Evolutionary conservation across 2,113 vertebrate species (phyloP).

Genomic region (Gadus chalcogrammus): DNA sequence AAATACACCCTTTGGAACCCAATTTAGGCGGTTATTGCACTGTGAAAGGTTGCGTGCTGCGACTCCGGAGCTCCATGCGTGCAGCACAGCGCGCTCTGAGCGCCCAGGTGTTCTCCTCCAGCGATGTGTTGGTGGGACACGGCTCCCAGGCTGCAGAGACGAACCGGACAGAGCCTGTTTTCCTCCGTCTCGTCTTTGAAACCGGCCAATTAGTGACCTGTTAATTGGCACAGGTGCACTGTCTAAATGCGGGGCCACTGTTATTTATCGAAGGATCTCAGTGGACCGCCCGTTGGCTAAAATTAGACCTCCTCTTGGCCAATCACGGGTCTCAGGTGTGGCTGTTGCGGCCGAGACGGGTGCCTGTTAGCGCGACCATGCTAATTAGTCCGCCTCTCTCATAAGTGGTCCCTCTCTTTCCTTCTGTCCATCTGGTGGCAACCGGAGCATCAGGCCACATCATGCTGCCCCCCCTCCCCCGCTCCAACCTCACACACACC

Average conservation of each 20-base stretch:
- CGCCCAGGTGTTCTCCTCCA: no score
- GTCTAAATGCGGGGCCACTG: slow-evolving; percentile 60
- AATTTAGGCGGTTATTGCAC: no score
- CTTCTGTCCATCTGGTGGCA: slow-evolving; percentile 19
- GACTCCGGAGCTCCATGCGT: no score
- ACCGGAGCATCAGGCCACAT: background rate
- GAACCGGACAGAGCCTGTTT: no score
- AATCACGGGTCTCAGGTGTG: slow-evolving; percentile 90
- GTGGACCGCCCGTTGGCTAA: slow-evolving; percentile 81
- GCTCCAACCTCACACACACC: background rate
- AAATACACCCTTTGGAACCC: slow-evolving; percentile 8
- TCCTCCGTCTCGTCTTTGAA: slow-evolving; percentile 38
- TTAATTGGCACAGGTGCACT: slow-evolving; percentile 72
- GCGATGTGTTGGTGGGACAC: no score
- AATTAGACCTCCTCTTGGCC: slow-evolving; percentile 80
- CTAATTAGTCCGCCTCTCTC: slow-evolving; percentile 89
- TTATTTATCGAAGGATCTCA: slow-evolving; percentile 69
- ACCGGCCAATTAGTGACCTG: slow-evolving; percentile 69
- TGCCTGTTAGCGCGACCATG: slow-evolving; percentile 88
- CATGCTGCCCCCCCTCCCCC: slow-evolving; percentile 21
- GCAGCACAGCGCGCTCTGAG: no score
- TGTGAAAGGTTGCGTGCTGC: no score
- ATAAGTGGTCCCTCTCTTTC: slow-evolving; percentile 58
- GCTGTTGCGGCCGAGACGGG: slow-evolving; percentile 82
- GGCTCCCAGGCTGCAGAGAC: no score